phyloP scores from a whole-genome alignment of 2,797 vertebrate genomes.

The Myotis findleyi region DNA sequence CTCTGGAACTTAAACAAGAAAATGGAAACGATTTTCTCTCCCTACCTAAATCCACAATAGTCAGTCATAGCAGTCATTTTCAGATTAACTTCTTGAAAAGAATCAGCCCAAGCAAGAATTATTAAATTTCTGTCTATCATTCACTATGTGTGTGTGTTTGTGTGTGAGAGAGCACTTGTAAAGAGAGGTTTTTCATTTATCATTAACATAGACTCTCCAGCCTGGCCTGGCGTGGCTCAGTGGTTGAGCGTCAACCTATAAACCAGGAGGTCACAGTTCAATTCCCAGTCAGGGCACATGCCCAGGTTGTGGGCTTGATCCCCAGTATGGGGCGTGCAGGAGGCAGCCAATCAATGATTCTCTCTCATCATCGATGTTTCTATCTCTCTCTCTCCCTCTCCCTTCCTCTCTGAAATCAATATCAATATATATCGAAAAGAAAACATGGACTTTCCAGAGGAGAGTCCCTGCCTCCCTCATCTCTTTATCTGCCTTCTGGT shows the following conservation, averaged over 20 bases:
- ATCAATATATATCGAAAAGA: too few species aligned
- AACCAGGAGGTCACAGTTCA: too few species aligned
- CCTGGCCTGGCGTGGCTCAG: too few species aligned
- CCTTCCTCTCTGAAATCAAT: too few species aligned
- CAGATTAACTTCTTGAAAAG: constrained; percentile 6
- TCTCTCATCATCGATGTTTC: too few species aligned
- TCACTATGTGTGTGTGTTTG: background rate
- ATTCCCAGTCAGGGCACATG: too few species aligned
- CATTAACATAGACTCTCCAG: background rate
- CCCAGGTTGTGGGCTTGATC: too few species aligned
- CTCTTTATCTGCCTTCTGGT: background rate
- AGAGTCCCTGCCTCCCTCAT: background rate
- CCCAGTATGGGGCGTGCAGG: too few species aligned
- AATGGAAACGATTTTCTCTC: constrained; percentile 17
- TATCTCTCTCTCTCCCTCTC: too few species aligned
- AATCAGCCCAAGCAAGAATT: background rate
- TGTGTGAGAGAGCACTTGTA: fast-evolving
- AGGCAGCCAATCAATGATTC: too few species aligned
- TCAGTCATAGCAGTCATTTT: background rate
- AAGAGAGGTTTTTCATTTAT: background rate
- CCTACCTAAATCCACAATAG: background rate
- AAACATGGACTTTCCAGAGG: background rate
- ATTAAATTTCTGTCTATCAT: background rate
- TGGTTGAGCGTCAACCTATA: too few species aligned
- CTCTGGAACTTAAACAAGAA: background rate